Evolutionary conservation across 2,888 invertebrate genomes (phyloP).

Genomic region (Acanthacorydalis orientalis): DNA sequence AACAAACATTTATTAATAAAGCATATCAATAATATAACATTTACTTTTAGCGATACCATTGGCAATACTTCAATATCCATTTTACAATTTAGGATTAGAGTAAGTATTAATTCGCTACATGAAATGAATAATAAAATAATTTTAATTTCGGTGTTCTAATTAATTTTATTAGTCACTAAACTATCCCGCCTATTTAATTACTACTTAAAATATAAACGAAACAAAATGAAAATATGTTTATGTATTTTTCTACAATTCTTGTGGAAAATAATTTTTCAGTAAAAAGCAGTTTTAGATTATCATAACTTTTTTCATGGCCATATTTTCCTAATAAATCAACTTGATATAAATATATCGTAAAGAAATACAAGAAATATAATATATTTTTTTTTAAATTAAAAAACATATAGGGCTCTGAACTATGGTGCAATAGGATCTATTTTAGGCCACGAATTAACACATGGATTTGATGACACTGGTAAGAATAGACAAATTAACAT

Average conservation of each 20-base stretch:
- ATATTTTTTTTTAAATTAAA: slow-evolving; percentile 5
- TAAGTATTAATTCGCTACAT: slow-evolving; percentile 30
- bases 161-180: too few relatives aligned
- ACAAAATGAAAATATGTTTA: too few relatives aligned
- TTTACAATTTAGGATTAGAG: slow-evolving; percentile 72
- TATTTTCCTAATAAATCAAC: too few relatives aligned
- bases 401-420: slow-evolving; percentile 49
- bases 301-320: too few relatives aligned
- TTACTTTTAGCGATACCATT: slow-evolving; percentile 56
- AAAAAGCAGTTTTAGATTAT: too few relatives aligned
- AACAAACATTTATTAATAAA: not conserved
- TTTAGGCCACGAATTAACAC: slow-evolving; percentile 54
- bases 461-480: slow-evolving; percentile 39
- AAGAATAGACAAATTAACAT: not conserved
- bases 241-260: too few relatives aligned
- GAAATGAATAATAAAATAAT: not conserved
- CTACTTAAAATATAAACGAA: too few relatives aligned
- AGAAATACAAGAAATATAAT: too few relatives aligned
- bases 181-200: too few relatives aligned
- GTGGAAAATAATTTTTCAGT: too few relatives aligned
- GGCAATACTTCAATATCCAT: slow-evolving; percentile 70
- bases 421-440: slow-evolving; percentile 68
- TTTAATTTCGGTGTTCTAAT: not conserved
- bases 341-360: too few relatives aligned
- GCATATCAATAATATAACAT: not conserved